Conservation (phyloP, 1,140 invertebrate genomes). For the Drosophila quadrilineata region DNA sequence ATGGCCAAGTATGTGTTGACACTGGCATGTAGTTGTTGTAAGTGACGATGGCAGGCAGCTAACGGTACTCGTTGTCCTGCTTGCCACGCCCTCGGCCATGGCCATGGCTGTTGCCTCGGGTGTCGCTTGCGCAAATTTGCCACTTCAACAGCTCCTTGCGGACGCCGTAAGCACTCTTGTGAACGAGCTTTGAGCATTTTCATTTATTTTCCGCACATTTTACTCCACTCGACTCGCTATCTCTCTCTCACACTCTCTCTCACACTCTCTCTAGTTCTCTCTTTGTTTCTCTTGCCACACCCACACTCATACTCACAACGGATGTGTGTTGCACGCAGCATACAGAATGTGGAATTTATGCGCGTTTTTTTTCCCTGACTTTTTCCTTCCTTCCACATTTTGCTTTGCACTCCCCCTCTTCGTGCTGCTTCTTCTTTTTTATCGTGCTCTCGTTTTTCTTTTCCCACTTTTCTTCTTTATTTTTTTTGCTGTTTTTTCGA, state of each 20-base stretch:
- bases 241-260: conserved; percentile 1
- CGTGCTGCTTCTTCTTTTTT: conserved; percentile 37
- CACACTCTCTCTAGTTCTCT: not conserved
- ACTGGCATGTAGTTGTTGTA: conserved; percentile 80
- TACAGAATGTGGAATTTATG: conserved; percentile 57
- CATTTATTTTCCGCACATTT: conserved; percentile 80
- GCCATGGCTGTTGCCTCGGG: conserved; percentile 34
- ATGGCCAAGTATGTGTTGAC: conserved; percentile 81
- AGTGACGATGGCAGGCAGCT: conserved; percentile 65
- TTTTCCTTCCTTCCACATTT: conserved; percentile 30
- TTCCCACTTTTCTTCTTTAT: no score
- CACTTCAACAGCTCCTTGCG: conserved; percentile 81
- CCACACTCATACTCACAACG: no score
- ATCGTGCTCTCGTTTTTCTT: conserved; percentile 17
- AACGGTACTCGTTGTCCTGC: conserved; percentile 39
- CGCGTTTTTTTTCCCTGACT: conserved; percentile 31
- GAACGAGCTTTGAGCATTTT: conserved; percentile 81
- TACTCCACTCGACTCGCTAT: conserved; percentile 31
- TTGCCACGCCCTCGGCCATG: conserved; percentile 13
- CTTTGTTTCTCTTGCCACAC: conserved; percentile 23
- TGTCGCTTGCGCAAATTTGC: conserved; percentile 81
- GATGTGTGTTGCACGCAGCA: conserved; percentile 14
- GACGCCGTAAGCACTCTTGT: conserved; percentile 81
- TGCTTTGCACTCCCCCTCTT: conserved; percentile 16
- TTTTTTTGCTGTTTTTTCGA: conserved; percentile 42